phyloP scores from a whole-genome alignment of 2,888 invertebrate species.

The Rhagophthalmus giganteus region DNA sequence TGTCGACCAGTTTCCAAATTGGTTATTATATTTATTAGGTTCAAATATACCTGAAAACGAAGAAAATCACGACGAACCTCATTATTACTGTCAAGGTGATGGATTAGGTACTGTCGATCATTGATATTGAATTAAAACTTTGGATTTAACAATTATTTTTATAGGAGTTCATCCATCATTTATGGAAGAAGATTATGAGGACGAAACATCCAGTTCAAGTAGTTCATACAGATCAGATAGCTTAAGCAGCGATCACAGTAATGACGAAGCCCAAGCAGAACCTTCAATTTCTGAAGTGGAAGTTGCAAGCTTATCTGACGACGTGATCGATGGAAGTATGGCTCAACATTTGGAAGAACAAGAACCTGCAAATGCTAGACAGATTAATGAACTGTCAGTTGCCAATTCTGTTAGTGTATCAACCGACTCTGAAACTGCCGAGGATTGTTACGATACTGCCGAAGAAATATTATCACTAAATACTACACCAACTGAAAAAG shows the following conservation, averaged over 20 bases:
- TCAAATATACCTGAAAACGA: conserved; percentile 32
- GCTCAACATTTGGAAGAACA: too few species aligned
- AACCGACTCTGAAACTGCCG: too few species aligned
- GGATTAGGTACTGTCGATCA: conserved; percentile 55
- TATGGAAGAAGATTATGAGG: conserved; percentile 46
- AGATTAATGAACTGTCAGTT: too few species aligned
- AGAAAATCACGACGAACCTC: conserved; percentile 46
- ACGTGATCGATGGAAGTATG: too few species aligned
- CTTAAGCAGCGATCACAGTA: conserved; percentile 31
- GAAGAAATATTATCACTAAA: too few species aligned
- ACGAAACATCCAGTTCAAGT: conserved; percentile 41
- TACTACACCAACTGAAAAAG: too few species aligned
- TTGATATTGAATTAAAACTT: conserved; percentile 6
- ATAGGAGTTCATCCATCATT: conserved; percentile 53
- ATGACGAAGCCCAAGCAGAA: conserved; percentile 19
- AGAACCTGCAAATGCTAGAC: too few species aligned
- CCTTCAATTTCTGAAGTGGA: conserved; percentile 20
- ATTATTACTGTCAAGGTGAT: conserved; percentile 55
- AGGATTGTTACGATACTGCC: too few species aligned
- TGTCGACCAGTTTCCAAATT: conserved; percentile 48
- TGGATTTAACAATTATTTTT: conserved; percentile 5
- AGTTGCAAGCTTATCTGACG: conserved; percentile 15
- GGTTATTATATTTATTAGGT: conserved; percentile 51
- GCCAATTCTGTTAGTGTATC: too few species aligned
- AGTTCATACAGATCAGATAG: conserved; percentile 39